Percentiles rank a stretch among this genome's conserved stretches.
Conservation (phyloP, 2,797 vertebrate genomes). For the Gila robusta region DNA sequence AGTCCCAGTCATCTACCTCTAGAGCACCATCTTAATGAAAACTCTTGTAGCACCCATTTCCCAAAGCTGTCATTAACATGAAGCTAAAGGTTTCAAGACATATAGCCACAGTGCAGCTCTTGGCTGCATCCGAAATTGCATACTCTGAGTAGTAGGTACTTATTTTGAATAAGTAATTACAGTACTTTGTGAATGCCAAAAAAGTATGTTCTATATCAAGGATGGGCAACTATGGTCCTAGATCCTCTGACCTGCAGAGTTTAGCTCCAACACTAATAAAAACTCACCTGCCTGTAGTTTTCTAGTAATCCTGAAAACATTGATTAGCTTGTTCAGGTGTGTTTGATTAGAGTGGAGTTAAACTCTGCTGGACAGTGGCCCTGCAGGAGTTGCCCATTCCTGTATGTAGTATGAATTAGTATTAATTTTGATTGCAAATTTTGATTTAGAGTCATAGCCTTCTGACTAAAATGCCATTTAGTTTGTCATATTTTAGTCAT, state of each 20-base stretch:
- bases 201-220: not conserved
- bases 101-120: not conserved
- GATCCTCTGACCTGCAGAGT: no score
- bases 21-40: conserved; percentile 56
- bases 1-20: conserved; percentile 44
- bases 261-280: no score
- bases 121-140: not conserved
- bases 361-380: no score
- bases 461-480: not conserved
- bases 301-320: no score
- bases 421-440: no score
- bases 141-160: not conserved
- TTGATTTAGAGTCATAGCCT: not conserved
- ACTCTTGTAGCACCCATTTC: conserved; percentile 30
- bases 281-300: no score
- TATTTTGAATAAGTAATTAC: not conserved
- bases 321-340: no score
- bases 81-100: not conserved
- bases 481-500: not conserved
- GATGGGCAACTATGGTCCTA: no score
- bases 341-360: no score
- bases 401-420: not conserved
- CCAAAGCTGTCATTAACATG: conserved; percentile 11
- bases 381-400: no score
- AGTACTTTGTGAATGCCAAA: not conserved